Conservation (phyloP, 2,888 invertebrate species). For the Polymixis flavicincta region DNA sequence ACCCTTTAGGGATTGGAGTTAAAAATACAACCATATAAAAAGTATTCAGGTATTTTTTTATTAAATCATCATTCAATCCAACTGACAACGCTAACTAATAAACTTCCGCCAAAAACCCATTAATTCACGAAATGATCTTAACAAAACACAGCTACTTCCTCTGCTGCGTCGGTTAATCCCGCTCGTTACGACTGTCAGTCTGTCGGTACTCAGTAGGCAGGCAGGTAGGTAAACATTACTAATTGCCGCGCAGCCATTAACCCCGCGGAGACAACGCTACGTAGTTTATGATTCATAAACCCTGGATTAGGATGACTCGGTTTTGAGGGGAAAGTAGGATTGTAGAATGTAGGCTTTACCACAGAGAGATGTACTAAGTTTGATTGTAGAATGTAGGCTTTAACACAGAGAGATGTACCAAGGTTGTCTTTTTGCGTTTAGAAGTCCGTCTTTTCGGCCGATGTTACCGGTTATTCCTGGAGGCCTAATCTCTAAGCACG, state of each 20-base stretch:
- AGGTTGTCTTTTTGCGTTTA: too few species aligned
- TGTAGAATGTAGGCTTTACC: neutral
- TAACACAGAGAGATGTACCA: neutral
- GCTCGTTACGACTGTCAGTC: conserved; percentile 30
- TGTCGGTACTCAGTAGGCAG: conserved; percentile 19
- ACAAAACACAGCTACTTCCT: conserved; percentile 60
- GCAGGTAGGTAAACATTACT: conserved; percentile 41
- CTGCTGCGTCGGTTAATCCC: conserved; percentile 45
- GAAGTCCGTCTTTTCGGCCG: too few species aligned
- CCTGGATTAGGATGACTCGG: conserved; percentile 31
- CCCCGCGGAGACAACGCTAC: conserved; percentile 51
- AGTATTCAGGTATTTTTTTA: neutral
- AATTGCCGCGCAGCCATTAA: conserved; percentile 60
- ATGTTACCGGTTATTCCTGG: too few species aligned
- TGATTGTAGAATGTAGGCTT: neutral
- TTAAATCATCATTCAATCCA: conserved; percentile 40
- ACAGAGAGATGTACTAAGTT: neutral
- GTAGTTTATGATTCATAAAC: conserved; percentile 56
- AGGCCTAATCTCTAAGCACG: too few species aligned
- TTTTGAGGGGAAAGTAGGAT: neutral
- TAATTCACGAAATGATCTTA: conserved; percentile 56
- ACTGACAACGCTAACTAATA: conserved; percentile 20
- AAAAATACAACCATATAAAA: neutral
- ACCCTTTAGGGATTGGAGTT: neutral
- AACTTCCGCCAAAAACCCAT: conserved; percentile 39